Percentiles rank a stretch among this genome's conserved stretches.
phyloP scores from a whole-genome alignment of 2,113 vertebrate species.

The Myiagra hebetior region DNA sequence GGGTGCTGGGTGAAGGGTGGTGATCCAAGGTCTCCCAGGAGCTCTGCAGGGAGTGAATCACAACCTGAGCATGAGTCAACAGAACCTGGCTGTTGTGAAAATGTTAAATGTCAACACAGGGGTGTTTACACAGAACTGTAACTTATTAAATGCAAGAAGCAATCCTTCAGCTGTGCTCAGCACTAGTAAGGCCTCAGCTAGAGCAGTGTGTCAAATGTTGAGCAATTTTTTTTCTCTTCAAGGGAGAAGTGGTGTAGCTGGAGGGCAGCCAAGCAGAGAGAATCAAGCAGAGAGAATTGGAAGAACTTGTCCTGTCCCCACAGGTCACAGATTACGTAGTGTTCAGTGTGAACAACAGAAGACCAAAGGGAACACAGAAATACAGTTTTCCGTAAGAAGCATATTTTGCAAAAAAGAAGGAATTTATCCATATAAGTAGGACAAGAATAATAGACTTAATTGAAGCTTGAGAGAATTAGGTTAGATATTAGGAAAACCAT shows the following conservation, averaged over 20 bases:
- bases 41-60: neutral
- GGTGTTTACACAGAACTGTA: neutral
- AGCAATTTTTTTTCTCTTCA: neutral
- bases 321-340: neutral
- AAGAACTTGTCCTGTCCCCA: neutral
- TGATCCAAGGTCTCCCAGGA: neutral
- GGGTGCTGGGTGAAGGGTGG: neutral
- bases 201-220: neutral
- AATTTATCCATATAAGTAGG: neutral
- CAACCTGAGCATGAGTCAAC: neutral
- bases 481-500: neutral
- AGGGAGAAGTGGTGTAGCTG: neutral
- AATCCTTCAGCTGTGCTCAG: neutral
- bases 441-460: neutral
- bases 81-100: neutral
- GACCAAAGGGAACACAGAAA: neutral
- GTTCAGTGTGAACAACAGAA: neutral
- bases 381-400: neutral
- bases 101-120: neutral
- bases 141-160: neutral
- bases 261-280: neutral
- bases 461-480: neutral
- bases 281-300: neutral
- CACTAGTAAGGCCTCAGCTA: neutral
- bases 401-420: neutral